Percentiles rank a stretch among this genome's conserved stretches.
Evolutionary conservation across 2,888 invertebrate genomes (phyloP).

Genomic region (Nephrotoma guestfalica): DNA sequence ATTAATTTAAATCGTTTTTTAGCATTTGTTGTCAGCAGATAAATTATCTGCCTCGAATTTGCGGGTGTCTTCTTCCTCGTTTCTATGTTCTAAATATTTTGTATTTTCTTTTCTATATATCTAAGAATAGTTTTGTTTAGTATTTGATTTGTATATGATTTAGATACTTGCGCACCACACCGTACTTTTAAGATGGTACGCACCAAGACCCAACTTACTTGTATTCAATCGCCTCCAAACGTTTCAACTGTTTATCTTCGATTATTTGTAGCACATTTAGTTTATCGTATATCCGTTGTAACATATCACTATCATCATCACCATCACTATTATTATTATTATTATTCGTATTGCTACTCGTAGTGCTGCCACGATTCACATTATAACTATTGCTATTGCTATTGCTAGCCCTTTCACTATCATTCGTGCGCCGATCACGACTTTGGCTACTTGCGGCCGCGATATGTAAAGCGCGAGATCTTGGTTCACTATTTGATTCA

Average conservation of each 20-base stretch:
- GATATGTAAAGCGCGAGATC: background rate
- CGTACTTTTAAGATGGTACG: background rate
- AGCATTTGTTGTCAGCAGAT: background rate
- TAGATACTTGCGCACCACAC: background rate
- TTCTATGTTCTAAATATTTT: background rate
- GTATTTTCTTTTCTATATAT: background rate
- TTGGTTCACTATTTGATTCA: background rate
- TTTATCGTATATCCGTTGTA: constrained; percentile 26
- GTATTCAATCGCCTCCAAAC: constrained; percentile 27
- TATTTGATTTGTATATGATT: background rate
- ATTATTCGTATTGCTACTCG: background rate
- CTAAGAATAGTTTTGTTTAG: background rate
- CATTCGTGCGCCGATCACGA: background rate
- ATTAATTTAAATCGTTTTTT: background rate
- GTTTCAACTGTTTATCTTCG: constrained; percentile 27
- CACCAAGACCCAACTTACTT: constrained; percentile 22
- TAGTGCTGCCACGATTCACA: background rate
- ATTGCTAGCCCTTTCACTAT: background rate
- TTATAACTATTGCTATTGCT: background rate
- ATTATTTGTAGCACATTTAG: constrained; percentile 25
- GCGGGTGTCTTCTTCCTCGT: background rate
- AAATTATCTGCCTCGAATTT: background rate
- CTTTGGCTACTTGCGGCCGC: background rate
- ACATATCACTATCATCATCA: constrained; percentile 16
- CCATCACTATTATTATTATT: background rate